phyloP scores from a whole-genome alignment of 35 echinoderm and acorn worm species.

The Ophiothrix spiculata region DNA sequence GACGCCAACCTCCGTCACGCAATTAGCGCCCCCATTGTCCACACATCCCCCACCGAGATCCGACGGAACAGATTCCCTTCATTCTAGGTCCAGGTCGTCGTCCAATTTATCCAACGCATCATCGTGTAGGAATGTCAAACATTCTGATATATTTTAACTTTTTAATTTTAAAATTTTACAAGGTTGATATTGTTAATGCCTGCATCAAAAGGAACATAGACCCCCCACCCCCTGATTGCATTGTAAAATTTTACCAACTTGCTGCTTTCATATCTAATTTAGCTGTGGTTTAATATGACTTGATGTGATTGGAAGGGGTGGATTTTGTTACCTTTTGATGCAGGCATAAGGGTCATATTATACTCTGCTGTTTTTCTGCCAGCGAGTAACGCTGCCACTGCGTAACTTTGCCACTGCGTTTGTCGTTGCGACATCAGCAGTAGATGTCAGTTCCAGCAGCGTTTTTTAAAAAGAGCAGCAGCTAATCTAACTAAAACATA shows the following conservation, averaged over 20 bases:
- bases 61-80: neutral
- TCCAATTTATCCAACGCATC: neutral
- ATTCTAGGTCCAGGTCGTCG: constrained; percentile 1
- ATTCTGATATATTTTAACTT: constrained; percentile 35
- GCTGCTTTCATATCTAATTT: neutral
- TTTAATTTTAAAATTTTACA: neutral
- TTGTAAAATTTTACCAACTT: neutral
- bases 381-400: no score
- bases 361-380: no score
- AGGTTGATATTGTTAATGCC: neutral
- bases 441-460: no score
- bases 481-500: no score
- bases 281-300: neutral
- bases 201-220: neutral
- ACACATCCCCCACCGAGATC: neutral
- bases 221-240: neutral
- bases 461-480: no score
- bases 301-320: no score
- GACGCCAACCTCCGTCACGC: neutral
- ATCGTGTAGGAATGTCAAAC: constrained; percentile 38
- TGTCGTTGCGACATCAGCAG: no score
- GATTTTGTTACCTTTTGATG: no score
- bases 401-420: no score
- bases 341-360: no score
- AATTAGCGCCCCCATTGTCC: neutral